Evolutionary conservation across 2,113 vertebrate species (phyloP).

Genomic region (Melanerpes formicivorus): DNA sequence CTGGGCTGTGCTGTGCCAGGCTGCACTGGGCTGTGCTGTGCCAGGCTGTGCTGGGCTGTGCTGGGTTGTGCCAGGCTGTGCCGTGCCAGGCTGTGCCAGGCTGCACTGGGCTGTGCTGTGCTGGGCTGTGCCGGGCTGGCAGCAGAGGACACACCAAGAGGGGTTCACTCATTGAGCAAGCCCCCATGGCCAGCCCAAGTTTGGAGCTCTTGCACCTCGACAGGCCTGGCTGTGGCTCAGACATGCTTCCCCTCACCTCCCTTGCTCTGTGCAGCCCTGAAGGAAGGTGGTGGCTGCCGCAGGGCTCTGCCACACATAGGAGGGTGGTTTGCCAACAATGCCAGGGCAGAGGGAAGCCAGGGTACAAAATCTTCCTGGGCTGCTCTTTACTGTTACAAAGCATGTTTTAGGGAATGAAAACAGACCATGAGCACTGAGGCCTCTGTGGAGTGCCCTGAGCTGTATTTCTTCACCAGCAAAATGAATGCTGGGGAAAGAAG

Average conservation of each 20-base stretch:
- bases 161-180: not conserved
- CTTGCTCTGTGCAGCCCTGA: not conserved
- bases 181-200: not conserved
- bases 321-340: not conserved
- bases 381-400: not conserved
- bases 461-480: slow-evolving; percentile 55
- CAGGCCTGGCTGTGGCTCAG: not conserved
- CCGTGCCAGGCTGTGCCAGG: too few species aligned
- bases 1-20: too few species aligned
- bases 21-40: too few species aligned
- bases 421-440: slow-evolving; percentile 54
- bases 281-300: not conserved
- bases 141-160: not conserved
- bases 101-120: not conserved
- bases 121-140: not conserved
- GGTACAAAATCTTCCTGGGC: slow-evolving; percentile 24
- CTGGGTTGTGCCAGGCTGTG: too few species aligned
- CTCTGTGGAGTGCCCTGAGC: slow-evolving; percentile 49
- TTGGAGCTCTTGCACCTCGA: not conserved
- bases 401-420: slow-evolving; percentile 55
- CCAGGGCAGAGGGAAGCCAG: not conserved
- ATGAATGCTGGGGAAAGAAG: slow-evolving; percentile 54
- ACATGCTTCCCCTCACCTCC: not conserved
- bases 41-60: too few species aligned
- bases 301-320: accelerated